These are phyloP conservation scores for Himalopsyche kuldschensis DNA, from an alignment of 2,888 invertebrate genomes.

Conservation along the genomic window DNA sequence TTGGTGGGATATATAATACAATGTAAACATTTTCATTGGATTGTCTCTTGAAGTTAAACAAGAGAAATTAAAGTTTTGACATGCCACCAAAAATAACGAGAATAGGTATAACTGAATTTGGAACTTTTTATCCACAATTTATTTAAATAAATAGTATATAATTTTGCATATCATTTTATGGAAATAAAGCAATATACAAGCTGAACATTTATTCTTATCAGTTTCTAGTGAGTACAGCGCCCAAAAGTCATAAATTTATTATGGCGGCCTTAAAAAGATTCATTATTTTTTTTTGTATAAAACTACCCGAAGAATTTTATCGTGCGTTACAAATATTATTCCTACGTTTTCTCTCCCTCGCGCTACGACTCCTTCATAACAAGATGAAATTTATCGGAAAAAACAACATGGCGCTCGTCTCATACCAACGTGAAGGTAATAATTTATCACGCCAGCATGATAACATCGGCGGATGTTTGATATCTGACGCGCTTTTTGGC, in stretches of 20 bases:
- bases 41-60: no score
- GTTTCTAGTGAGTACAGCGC: not conserved
- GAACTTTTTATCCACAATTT: no score
- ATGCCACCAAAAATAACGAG: no score
- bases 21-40: no score
- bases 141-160: no score
- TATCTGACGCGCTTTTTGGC: constrained; percentile 36
- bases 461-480: constrained; percentile 33
- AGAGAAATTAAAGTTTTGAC: no score
- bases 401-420: not conserved
- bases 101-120: no score
- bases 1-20: no score
- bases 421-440: not conserved
- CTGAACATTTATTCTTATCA: not conserved
- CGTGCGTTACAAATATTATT: not conserved
- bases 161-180: not conserved
- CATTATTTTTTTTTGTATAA: not conserved
- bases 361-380: not conserved
- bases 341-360: not conserved
- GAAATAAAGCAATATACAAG: not conserved
- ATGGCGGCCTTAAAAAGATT: not conserved
- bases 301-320: not conserved
- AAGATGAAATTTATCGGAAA: not conserved
- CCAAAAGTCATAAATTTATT: not conserved
- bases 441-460: constrained; percentile 33